Percentiles rank a stretch among this genome's conserved stretches.
phyloP scores from a whole-genome alignment of 2,888 invertebrate genomes.

The Drosophila limbata region DNA sequence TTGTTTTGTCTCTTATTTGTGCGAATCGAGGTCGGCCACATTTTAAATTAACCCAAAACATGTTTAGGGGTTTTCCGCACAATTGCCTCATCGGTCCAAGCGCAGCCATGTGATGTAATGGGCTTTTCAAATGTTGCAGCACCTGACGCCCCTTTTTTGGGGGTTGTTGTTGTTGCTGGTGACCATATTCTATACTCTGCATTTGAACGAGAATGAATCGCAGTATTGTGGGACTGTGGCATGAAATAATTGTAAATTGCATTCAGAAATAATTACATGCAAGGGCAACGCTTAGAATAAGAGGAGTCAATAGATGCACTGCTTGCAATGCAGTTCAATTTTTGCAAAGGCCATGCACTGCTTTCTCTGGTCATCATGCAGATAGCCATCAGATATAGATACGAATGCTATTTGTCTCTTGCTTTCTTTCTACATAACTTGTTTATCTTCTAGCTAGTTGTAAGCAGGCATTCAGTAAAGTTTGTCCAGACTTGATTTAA shows the following conservation, averaged over 20 bases:
- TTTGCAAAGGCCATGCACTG: background rate
- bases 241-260: constrained; percentile 1
- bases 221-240: background rate
- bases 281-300: background rate
- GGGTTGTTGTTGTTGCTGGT: constrained; percentile 1
- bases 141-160: constrained; percentile 62
- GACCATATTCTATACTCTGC: constrained; percentile 13
- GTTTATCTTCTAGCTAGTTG: too few relatives aligned
- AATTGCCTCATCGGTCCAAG: constrained; percentile 76
- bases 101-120: constrained; percentile 61
- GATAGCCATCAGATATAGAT: background rate
- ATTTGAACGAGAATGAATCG: constrained; percentile 3
- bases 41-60: constrained; percentile 84
- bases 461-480: too few relatives aligned
- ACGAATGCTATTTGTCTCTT: background rate
- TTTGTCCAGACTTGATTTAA: too few relatives aligned
- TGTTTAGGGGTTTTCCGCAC: constrained; percentile 84
- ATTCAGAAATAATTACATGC: constrained; percentile 3
- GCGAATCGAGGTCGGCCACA: constrained; percentile 79
- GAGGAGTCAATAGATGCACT: background rate
- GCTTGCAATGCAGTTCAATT: constrained; percentile 7
- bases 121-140: constrained; percentile 54
- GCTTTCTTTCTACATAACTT: too few relatives aligned
- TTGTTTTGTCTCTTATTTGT: constrained; percentile 79
- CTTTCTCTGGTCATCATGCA: background rate